Evolutionary conservation across 2,888 invertebrate genomes (phyloP), one percentile per base, ranked within the genome.

Genomic region (Heteromurus nitidus): DNA sequence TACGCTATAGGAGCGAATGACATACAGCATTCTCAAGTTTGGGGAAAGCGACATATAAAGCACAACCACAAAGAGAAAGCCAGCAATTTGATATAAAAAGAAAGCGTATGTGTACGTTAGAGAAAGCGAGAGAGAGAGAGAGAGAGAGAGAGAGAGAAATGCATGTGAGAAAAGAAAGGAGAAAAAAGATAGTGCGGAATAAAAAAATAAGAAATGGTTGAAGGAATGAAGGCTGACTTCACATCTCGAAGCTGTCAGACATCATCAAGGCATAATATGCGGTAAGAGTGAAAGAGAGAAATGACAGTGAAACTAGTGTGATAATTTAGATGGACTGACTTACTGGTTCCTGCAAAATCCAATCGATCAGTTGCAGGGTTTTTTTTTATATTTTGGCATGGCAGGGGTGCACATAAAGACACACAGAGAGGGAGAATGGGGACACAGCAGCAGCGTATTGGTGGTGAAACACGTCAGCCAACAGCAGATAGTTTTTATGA

Each of bases 261-360:
- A 76, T 72, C 58, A 82, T 77, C 77, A 76, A 77, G 47, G 42
- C 64, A 28, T 64, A 72, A 67, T 68, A 76, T 73, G 69, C 64
- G 73, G 77, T 70, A 64, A 70, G 30, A 76, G 75, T 76, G 65
- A 81, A 77, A 58, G 77, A 81, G 60, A 70, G 69, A 36, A 64
- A 72, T 68, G 67, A 42, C 60, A 67, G 74, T n/a, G 55, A 79
- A 79, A 82, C 42, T 81, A 74, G 77, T 69, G 72, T 76, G 65
- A 74, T 84, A 69, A 70, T 79, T 84, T 80, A 76, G 64, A 81
- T 30, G 70, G 82, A 82, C 82, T 85, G 84, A 87, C 87, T 87
- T 87, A 86, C 87, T 87, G 86, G 85, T 84, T 86, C 87, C 86
- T 87, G 86, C 86, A 86, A 84, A 76, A 72, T 82, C 82, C 82